Evolutionary conservation across 2,888 invertebrate genomes (phyloP).

Genomic region (Tridacna crocea): DNA sequence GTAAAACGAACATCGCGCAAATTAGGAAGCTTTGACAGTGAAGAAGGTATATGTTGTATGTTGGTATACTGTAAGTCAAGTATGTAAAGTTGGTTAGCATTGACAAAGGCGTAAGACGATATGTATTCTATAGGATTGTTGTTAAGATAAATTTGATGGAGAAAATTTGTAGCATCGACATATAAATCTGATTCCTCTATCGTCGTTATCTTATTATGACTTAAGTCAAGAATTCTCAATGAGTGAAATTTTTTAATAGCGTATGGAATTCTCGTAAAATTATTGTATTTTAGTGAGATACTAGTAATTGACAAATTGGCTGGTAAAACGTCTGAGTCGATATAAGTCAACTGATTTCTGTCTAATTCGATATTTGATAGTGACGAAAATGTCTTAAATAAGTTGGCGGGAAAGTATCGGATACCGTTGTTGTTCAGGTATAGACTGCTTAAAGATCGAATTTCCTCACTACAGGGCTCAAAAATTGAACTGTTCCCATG

Average conservation of each 20-base stretch:
- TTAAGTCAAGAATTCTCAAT: not conserved
- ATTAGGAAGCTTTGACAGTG: not conserved
- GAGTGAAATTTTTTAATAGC: not conserved
- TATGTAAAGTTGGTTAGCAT: not conserved
- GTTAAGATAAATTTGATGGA: not conserved
- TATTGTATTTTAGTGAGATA: not conserved
- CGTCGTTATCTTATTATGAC: not conserved
- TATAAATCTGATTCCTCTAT: constrained; percentile 7
- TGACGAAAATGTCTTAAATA: constrained; percentile 7
- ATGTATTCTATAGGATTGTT: constrained; percentile 12
- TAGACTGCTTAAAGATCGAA: not conserved
- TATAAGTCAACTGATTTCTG: not conserved
- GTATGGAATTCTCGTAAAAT: constrained; percentile 4
- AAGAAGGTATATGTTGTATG: not conserved
- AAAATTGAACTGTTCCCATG: not conserved
- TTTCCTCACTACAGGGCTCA: not conserved
- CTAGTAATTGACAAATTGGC: not conserved
- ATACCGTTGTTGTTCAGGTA: not conserved
- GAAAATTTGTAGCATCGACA: not conserved
- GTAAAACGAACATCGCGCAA: not conserved
- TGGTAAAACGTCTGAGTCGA: constrained; percentile 8
- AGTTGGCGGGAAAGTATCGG: not conserved
- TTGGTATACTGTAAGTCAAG: not conserved
- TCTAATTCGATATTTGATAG: not conserved
- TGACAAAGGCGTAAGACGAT: not conserved